Percentiles rank a stretch among this genome's conserved stretches.
Conservation (phyloP, 1,140 invertebrate genomes). For the Pseudomyrmex pallidus region DNA sequence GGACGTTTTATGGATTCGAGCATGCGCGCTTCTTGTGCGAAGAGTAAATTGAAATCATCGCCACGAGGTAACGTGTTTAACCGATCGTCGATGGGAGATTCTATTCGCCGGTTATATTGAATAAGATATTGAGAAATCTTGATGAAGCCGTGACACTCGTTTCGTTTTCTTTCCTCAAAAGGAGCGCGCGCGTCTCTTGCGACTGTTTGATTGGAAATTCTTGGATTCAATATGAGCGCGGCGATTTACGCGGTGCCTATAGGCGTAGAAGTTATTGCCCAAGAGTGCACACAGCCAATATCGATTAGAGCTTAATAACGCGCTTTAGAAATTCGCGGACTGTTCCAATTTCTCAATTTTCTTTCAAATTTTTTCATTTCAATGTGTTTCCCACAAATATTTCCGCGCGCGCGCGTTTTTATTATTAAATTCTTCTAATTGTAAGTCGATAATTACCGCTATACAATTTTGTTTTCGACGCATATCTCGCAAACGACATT, state of each 20-base stretch:
- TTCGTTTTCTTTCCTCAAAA: slow-evolving; percentile 37
- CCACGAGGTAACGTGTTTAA: slow-evolving; percentile 26
- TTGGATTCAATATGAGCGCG: slow-evolving; percentile 53
- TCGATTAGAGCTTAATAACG: slow-evolving; percentile 42
- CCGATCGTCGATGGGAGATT: background rate
- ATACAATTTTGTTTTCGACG: background rate
- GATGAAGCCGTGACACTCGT: slow-evolving; percentile 6
- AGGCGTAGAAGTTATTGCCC: slow-evolving; percentile 30
- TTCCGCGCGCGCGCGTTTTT: background rate
- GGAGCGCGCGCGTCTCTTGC: slow-evolving; percentile 21
- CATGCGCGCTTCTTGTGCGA: background rate
- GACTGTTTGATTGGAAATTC: slow-evolving; percentile 60
- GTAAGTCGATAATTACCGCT: background rate
- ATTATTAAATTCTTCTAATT: background rate
- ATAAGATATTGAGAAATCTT: slow-evolving; percentile 44
- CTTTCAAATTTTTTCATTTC: background rate
- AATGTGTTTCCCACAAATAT: background rate
- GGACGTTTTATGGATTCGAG: slow-evolving; percentile 26
- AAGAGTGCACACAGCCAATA: slow-evolving; percentile 1
- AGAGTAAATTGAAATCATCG: slow-evolving; percentile 34
- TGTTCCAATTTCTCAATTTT: background rate
- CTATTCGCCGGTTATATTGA: slow-evolving; percentile 27
- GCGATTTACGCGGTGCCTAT: slow-evolving; percentile 39
- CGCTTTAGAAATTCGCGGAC: background rate
- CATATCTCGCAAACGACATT: background rate